A percentile compares a stretch with the other conserved stretches of the same genome.
These are phyloP conservation scores for Arge pagana DNA, from an alignment of 2,888 invertebrate species.

Conservation along the genomic window DNA sequence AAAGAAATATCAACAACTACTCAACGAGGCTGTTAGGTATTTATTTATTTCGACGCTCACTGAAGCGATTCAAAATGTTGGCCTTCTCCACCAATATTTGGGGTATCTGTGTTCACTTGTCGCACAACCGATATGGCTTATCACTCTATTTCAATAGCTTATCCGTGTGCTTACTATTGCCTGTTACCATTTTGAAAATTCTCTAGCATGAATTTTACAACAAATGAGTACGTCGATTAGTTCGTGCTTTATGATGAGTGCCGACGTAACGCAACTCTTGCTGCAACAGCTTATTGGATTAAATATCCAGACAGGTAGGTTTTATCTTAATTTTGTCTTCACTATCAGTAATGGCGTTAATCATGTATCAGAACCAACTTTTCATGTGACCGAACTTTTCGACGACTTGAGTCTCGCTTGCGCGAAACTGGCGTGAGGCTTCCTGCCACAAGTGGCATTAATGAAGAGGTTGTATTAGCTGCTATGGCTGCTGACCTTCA, in stretches of 20 bases:
- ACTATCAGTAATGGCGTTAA: slow-evolving; percentile 4
- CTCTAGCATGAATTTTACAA: no score
- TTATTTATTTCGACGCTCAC: no score
- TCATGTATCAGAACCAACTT: slow-evolving; percentile 7
- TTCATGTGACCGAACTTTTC: slow-evolving; percentile 1
- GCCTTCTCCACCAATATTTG: no score
- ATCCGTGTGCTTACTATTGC: no score
- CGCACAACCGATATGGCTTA: no score
- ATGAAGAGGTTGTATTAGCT: slow-evolving; percentile 1
- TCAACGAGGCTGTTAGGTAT: no score
- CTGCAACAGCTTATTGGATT: slow-evolving; percentile 1
- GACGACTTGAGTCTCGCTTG: neutral
- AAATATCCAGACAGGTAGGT: slow-evolving; percentile 9
- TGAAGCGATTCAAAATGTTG: no score
- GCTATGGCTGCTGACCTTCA: slow-evolving; percentile 1
- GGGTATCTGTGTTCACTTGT: no score
- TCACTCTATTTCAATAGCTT: no score
- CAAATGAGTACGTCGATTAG: no score
- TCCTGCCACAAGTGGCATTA: slow-evolving; percentile 2
- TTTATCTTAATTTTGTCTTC: neutral
- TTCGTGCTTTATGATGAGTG: neutral
- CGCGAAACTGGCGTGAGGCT: slow-evolving; percentile 3
- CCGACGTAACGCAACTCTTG: slow-evolving; percentile 3
- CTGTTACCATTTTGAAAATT: no score
- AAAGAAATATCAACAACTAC: no score